Conservation (phyloP, 2,888 invertebrate species). For the Nomada ferruginata region DNA sequence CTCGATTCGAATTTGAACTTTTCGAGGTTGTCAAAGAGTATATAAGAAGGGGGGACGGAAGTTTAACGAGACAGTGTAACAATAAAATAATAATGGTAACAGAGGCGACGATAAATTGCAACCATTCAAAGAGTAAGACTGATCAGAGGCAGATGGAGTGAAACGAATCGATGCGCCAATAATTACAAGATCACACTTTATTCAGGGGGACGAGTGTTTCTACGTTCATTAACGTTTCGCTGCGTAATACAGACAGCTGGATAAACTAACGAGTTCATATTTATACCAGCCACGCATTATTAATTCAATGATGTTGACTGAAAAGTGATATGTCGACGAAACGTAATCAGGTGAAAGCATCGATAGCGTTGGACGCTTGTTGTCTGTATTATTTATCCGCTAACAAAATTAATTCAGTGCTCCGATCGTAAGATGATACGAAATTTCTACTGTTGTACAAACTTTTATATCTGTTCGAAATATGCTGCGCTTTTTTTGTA, state of each 20-base stretch:
- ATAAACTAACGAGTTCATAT: constrained; percentile 44
- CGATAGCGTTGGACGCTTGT: constrained; percentile 8
- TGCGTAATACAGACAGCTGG: constrained; percentile 27
- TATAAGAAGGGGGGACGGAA: not conserved
- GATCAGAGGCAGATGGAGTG: not conserved
- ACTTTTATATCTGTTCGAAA: too few species aligned
- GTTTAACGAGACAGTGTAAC: too few species aligned
- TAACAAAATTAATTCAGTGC: constrained; percentile 7
- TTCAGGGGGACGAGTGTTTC: constrained; percentile 30
- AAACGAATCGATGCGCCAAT: constrained; percentile 25
- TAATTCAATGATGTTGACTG: constrained; percentile 45
- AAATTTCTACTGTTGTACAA: not conserved
- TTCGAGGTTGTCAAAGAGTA: too few species aligned
- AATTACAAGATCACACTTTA: constrained; percentile 33
- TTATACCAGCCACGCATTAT: constrained; percentile 37
- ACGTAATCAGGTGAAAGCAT: constrained; percentile 23
- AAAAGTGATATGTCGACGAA: constrained; percentile 42
- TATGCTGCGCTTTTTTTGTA: too few species aligned
- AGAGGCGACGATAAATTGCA: not conserved
- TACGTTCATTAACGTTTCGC: constrained; percentile 40
- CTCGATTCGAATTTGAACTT: not conserved
- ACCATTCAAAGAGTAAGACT: not conserved
- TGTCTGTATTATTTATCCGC: constrained; percentile 25
- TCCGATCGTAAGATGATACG: not conserved
- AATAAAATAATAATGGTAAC: not conserved